A percentile compares a stretch with the other conserved stretches of the same genome.
phyloP scores from a whole-genome alignment of 1,140 invertebrate species.

The Dinoponera quadriceps region DNA sequence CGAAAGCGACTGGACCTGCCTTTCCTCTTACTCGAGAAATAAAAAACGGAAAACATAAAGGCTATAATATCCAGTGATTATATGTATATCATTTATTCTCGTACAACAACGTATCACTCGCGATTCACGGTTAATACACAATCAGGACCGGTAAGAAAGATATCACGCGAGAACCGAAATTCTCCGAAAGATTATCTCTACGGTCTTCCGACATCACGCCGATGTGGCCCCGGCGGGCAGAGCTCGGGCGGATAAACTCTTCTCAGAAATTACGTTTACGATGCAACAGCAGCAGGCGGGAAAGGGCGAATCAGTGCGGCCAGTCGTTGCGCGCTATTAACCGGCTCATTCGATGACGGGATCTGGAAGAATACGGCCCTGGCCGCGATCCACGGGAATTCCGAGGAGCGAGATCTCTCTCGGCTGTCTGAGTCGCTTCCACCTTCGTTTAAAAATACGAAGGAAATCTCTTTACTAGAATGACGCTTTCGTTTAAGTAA shows the following conservation, averaged over 20 bases:
- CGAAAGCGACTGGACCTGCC: no score
- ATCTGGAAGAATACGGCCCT: not conserved
- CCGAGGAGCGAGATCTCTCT: not conserved
- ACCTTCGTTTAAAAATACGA: not conserved
- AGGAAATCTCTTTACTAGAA: not conserved
- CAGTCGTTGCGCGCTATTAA: slow-evolving; percentile 20
- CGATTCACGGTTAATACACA: slow-evolving; percentile 7
- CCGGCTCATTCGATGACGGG: not conserved
- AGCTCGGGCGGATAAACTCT: slow-evolving; percentile 19
- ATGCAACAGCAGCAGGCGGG: not conserved
- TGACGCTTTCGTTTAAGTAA: not conserved
- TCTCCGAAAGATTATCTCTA: not conserved
- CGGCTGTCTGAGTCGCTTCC: not conserved
- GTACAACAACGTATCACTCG: not conserved
- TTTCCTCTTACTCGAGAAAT: no score
- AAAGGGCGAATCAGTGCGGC: not conserved
- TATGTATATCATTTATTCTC: not conserved
- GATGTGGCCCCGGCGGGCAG: not conserved
- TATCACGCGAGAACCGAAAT: slow-evolving; percentile 18
- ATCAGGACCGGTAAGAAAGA: slow-evolving; percentile 3
- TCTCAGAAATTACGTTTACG: slow-evolving; percentile 39
- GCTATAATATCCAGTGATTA: no score
- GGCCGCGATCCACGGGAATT: not conserved
- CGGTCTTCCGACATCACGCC: not conserved
- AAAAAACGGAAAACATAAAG: no score